A percentile compares a stretch with the other conserved stretches of the same genome.
These are phyloP conservation scores for Donacobius atricapilla DNA, from an alignment of 2,113 vertebrate genomes.

Conservation along the genomic window DNA sequence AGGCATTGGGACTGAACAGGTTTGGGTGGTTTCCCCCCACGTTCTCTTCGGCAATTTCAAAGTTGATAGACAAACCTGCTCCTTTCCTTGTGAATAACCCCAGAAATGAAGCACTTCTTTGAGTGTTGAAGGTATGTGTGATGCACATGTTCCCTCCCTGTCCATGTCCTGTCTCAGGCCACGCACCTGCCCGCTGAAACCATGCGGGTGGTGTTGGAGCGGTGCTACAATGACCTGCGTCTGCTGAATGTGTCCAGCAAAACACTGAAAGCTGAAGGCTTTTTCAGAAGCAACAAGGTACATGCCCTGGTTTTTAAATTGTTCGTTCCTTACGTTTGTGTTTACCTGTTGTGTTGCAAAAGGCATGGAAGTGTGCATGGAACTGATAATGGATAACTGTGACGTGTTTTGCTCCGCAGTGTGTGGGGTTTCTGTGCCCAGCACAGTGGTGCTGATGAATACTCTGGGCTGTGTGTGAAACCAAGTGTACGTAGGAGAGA, in stretches of 20 bases:
- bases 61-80: neutral
- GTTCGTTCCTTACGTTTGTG: neutral
- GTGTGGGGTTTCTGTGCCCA: neutral
- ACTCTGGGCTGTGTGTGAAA: rapidly evolving
- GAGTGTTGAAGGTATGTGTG: neutral
- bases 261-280: slow-evolving; percentile 95
- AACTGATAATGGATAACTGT: rapidly evolving
- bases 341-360: neutral
- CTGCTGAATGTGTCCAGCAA: slow-evolving; percentile 91
- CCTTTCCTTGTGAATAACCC: neutral
- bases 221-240: slow-evolving; percentile 95
- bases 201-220: slow-evolving; percentile 95
- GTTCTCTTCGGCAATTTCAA: neutral
- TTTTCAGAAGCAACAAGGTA: slow-evolving; percentile 99
- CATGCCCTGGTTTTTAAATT: neutral
- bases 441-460: neutral
- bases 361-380: neutral
- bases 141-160: rapidly evolving
- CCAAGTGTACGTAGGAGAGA: too few relatives aligned
- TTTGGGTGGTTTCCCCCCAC: rapidly evolving
- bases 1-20: neutral
- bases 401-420: rapidly evolving
- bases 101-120: neutral
- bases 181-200: slow-evolving; percentile 83
- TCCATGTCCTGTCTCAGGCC: slow-evolving; percentile 66